Conservation (phyloP, 2,797 vertebrate genomes). For the Tokudaia muenninki region DNA sequence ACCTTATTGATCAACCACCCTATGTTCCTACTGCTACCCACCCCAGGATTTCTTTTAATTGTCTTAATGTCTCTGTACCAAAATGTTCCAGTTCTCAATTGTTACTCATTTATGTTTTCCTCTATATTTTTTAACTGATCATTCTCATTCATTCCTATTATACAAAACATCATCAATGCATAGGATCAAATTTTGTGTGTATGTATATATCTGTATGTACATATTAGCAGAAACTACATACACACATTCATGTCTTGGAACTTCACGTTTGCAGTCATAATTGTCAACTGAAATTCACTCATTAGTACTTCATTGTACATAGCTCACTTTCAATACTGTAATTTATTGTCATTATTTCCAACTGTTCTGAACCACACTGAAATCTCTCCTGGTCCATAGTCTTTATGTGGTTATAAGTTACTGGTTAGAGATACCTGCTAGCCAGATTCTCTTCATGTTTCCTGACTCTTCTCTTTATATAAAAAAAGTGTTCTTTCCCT, state of each 20-base stretch:
- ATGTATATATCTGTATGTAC: rapidly evolving
- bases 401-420: not conserved
- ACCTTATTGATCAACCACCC: not conserved
- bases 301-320: not conserved
- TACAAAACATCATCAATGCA: not conserved
- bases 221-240: not conserved
- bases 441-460: not conserved
- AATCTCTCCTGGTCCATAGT: not conserved
- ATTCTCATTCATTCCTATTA: not conserved
- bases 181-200: not conserved
- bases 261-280: not conserved
- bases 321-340: not conserved
- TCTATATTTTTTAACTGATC: not conserved
- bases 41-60: not conserved
- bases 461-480: not conserved
- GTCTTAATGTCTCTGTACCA: slow-evolving; percentile 6
- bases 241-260: not conserved
- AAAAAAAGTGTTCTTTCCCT: not conserved
- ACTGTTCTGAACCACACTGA: not conserved
- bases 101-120: not conserved
- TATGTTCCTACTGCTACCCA: not conserved
- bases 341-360: not conserved
- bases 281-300: not conserved
- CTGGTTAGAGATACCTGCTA: not conserved
- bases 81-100: not conserved